Evolutionary conservation across 1,140 invertebrate genomes (phyloP), one percentile per base, ranked within the genome.

Genomic region (Bombus difficillimus): DNA sequence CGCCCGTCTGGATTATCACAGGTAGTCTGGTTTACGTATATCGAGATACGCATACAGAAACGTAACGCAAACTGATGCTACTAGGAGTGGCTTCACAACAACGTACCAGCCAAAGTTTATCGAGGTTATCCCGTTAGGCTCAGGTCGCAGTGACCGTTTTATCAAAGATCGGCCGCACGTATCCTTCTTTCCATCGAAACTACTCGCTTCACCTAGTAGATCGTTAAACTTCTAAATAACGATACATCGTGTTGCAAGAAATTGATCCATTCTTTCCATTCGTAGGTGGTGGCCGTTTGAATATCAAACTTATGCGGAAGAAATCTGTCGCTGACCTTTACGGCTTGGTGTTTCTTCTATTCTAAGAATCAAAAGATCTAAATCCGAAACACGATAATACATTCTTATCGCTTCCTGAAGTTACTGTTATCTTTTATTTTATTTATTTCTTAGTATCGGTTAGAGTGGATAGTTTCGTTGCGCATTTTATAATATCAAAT

Each of bases 91-190:
- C 88, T 59, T 53, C 41, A 64, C 72, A 53, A 47, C 57, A 47
- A 39, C 47, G 32, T 47, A 80, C 71, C 80, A 62, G 83, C 73
- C 69, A 81, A 90, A 87, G 86, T 90, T 90, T 88, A 90, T 90
- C 86, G 75, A 71, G 47, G 66, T 85, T 86, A 87, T 90, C 83
- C 88, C 89, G 89, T 90, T 90, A 90, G 86, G 41, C 43, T 80
- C 66, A 22, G 66, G 75, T 78, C 79, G 37, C 73, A 57, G 41
- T 53, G 66, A 43, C 43, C 64, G 82, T 85, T 88, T 81, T 88
- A 83, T 90, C 88, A 32, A 64, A 71, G 71, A 83, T 71, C 66
- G 79, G 22, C 28, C 15, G 22, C 43, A 22, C 74, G 79, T 73
- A 85, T 86, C 73, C 76, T 73, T 75, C 68, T 64, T 72, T 69